A percentile compares a stretch with the other conserved stretches of the same genome.
Evolutionary conservation across 2,888 invertebrate species (phyloP).

Genomic region (Xestia ashworthii): DNA sequence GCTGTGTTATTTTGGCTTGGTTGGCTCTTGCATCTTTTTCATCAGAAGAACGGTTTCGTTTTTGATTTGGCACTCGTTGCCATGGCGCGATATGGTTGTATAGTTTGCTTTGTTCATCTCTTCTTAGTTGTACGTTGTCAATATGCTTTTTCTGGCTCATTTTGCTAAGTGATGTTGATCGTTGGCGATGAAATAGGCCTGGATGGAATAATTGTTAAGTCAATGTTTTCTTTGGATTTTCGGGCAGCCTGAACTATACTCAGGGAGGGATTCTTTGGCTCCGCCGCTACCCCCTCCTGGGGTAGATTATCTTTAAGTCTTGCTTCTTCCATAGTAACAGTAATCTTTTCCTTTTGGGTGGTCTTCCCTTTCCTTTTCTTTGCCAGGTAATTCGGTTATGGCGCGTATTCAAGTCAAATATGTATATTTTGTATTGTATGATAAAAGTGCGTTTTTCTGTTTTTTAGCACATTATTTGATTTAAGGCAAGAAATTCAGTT

Average conservation of each 20-base stretch:
- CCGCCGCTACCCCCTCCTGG: not conserved
- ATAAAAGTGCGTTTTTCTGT: no score
- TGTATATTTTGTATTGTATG: no score
- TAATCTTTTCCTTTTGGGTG: not conserved
- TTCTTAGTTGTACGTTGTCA: no score
- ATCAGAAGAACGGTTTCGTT: not conserved
- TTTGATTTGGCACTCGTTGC: no score
- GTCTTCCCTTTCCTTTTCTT: no score
- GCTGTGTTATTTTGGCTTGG: not conserved
- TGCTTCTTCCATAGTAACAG: not conserved
- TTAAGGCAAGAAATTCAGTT: no score
- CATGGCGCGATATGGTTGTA: no score
- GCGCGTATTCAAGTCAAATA: no score
- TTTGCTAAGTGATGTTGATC: not conserved
- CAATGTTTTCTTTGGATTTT: no score
- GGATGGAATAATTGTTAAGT: not conserved
- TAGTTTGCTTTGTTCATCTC: no score
- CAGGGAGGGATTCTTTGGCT: slow-evolving; percentile 5
- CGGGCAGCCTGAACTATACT: not conserved
- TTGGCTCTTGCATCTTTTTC: not conserved
- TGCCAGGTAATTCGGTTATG: no score
- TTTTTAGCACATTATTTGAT: no score
- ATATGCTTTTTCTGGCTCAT: not conserved
- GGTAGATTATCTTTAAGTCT: not conserved
- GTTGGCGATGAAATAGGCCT: not conserved